Evolutionary conservation across 1,140 invertebrate species (phyloP), one percentile per base, ranked within the genome.

Genomic region (Drosophila biarmipes): DNA sequence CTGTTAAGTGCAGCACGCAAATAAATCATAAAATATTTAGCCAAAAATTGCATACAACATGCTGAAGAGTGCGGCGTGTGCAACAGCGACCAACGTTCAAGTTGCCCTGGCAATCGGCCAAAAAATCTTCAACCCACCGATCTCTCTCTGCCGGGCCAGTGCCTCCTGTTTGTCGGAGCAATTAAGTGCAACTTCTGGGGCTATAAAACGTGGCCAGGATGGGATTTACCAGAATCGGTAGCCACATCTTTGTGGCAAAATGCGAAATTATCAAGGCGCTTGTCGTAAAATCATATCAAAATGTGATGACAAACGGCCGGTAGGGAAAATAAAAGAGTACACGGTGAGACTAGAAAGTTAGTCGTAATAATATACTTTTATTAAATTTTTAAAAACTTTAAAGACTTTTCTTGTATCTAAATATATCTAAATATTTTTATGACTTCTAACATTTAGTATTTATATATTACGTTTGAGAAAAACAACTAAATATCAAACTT

Each of bases 1-100:
- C 52, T 75, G 73, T 75, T 75, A 75, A 75, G 72, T 74, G 72
- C 72, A 74, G 72, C 72, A 54, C 69, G 72, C 72, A 76, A 76
- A 76, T 76, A 76, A 75, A 76, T 76, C 73, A 76, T 76, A 76
- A 76, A 76, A 76, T 76, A 76, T 76, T 76, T 76, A 76, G 62
- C 48, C 64, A 34, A 64, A 75, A 76, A 75, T 76, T 61, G 63
- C 59, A 75, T 75, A 52, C 54, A 75, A 54, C 49, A 66, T 64
- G 49, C 34, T 53, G 46, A 34, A 37, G 19, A 37, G 27, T 27
- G 12, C 21, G 57, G 34, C 29, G 34, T 17, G 63, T 62, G 64
- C 21, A 24, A 59, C 10, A 55, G 58, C 49, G 68, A 42, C 51
- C 54, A 40, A 53, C 19, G 55, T 66, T 8, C 31, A 56, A 31